A percentile compares a stretch with the other conserved stretches of the same genome.
phyloP scores from a whole-genome alignment of 2,888 invertebrate genomes.

The Cataglyphis albicans region DNA sequence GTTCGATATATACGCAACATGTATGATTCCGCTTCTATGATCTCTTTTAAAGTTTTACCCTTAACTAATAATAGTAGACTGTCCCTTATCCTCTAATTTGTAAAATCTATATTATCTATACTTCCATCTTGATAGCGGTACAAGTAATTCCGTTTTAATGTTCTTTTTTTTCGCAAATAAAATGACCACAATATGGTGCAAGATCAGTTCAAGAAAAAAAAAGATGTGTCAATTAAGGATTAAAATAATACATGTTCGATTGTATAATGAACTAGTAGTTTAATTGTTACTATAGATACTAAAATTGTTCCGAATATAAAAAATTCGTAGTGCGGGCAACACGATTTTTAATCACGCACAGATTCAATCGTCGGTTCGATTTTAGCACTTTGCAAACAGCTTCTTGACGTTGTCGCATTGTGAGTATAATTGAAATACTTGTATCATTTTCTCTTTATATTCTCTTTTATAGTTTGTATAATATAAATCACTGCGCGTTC shows the following conservation, averaged over 20 bases:
- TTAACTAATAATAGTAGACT: constrained; percentile 23
- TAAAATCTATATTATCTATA: neutral
- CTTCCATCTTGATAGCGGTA: neutral
- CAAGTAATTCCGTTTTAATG: neutral
- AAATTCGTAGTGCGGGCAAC: constrained; percentile 24
- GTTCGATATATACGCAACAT: constrained; percentile 7
- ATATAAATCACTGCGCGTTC: constrained; percentile 61
- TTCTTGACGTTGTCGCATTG: constrained; percentile 49
- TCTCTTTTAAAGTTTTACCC: neutral
- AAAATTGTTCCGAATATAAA: constrained; percentile 25
- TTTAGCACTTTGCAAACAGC: constrained; percentile 47
- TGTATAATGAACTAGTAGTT: constrained; percentile 66
- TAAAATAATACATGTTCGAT: constrained; percentile 19
- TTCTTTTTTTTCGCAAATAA: constrained; percentile 8
- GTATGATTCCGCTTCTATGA: neutral
- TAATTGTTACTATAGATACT: constrained; percentile 22
- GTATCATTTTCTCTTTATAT: constrained; percentile 27
- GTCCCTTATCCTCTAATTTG: neutral
- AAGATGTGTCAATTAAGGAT: constrained; percentile 14
- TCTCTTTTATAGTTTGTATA: constrained; percentile 67
- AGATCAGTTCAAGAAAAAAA: neutral
- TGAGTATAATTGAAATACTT: constrained; percentile 42
- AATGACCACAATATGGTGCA: neutral
- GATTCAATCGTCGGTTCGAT: constrained; percentile 26
- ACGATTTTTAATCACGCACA: constrained; percentile 35